Percentiles rank a stretch among this genome's conserved stretches.
These are phyloP conservation scores for Agrotis ipsilon DNA, from an alignment of 2,888 invertebrate species.

Conservation along the genomic window DNA sequence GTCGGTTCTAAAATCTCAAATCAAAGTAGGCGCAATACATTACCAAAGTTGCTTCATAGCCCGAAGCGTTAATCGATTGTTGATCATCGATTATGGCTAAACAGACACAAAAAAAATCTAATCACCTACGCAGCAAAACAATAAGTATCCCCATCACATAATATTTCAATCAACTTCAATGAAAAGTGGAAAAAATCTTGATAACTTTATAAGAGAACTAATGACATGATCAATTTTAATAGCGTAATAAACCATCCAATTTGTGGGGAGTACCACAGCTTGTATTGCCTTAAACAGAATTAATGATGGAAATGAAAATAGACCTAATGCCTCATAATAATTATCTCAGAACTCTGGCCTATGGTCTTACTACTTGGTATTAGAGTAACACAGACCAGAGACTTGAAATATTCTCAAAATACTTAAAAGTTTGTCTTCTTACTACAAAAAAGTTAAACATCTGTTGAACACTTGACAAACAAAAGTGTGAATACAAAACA, in stretches of 20 bases:
- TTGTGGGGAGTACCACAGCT: conserved; percentile 31
- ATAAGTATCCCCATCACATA: conserved; percentile 29
- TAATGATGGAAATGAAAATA: too few relatives aligned
- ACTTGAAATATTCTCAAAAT: too few relatives aligned
- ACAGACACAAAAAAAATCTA: conserved; percentile 17
- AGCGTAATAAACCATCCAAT: conserved; percentile 35
- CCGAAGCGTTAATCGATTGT: background rate
- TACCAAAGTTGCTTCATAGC: background rate
- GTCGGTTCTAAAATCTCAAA: too few relatives aligned
- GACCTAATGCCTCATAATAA: background rate
- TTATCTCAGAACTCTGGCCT: background rate
- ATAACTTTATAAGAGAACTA: conserved; percentile 34
- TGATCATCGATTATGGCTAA: background rate
- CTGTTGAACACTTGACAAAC: too few relatives aligned
- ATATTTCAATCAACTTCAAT: conserved; percentile 36
- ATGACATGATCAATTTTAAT: conserved; percentile 40
- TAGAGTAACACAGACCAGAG: too few relatives aligned
- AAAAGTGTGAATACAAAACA: too few relatives aligned
- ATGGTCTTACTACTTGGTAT: too few relatives aligned
- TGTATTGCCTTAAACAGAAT: too few relatives aligned
- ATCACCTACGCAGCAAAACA: conserved; percentile 1
- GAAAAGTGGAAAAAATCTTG: conserved; percentile 25
- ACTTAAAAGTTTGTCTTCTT: too few relatives aligned
- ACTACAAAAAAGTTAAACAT: too few relatives aligned
- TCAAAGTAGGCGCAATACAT: background rate